phyloP scores from a whole-genome alignment of 1,140 invertebrate species.

The Pogonomyrmex californicus region DNA sequence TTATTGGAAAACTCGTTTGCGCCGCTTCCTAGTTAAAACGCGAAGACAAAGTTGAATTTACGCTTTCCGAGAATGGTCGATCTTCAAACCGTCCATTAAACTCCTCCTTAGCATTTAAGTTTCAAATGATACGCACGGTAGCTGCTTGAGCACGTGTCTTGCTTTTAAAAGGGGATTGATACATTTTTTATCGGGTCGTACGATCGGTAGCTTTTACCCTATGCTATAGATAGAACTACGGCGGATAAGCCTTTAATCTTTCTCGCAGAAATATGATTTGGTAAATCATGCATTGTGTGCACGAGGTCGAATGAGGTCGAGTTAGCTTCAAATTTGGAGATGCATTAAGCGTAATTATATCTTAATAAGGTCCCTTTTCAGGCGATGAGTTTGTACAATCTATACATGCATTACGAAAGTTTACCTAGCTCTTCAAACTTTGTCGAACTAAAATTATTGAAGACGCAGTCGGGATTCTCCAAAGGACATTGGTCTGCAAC shows the following conservation, averaged over 20 bases:
- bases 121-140: not conserved
- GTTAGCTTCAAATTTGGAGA: constrained; percentile 7
- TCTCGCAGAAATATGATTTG: constrained; percentile 27
- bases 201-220: not conserved
- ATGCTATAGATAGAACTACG: constrained; percentile 22
- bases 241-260: constrained; percentile 25
- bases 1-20: constrained; percentile 50
- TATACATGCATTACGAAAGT: constrained; percentile 20
- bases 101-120: constrained; percentile 39
- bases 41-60: constrained; percentile 45
- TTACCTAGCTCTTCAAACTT: constrained; percentile 1
- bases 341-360: constrained; percentile 12
- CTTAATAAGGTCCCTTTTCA: constrained; percentile 4
- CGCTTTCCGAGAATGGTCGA: not conserved
- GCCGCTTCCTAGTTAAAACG: not conserved
- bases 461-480: not conserved
- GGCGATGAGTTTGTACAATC: constrained; percentile 26
- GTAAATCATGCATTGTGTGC: not conserved
- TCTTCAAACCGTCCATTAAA: constrained; percentile 39
- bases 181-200: constrained; percentile 52
- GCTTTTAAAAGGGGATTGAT: constrained; percentile 47
- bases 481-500: not conserved
- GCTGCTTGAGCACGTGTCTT: constrained; percentile 28
- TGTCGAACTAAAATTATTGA: not conserved
- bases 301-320: not conserved